A percentile compares a stretch with the other conserved stretches of the same genome.
Conservation (phyloP, 2,888 invertebrate genomes). For the Dioctria rufipes region DNA sequence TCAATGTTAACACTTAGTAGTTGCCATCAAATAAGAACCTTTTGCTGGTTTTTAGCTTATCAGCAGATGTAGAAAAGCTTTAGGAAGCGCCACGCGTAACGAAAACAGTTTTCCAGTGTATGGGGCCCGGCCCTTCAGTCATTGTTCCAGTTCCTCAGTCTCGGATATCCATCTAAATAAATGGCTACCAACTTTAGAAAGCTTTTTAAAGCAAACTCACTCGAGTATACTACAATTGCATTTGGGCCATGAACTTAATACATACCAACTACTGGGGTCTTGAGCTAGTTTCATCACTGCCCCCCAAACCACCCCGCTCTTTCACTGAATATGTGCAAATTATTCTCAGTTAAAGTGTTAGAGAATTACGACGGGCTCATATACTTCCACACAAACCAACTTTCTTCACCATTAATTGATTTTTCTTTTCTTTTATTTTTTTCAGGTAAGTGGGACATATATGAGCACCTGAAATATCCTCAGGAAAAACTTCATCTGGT, state of each 20-base stretch:
- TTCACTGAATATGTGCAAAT: neutral
- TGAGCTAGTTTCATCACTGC: neutral
- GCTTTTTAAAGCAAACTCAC: neutral
- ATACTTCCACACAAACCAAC: neutral
- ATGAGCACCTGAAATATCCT: neutral
- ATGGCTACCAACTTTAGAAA: neutral
- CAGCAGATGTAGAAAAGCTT: constrained; percentile 4
- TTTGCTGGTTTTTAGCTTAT: constrained; percentile 2
- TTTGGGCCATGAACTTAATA: constrained; percentile 10
- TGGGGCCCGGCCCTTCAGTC: too few species aligned
- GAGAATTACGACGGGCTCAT: neutral
- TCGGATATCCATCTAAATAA: neutral
- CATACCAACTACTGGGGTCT: neutral
- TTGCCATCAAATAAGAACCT: constrained; percentile 10
- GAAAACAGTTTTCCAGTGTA: too few species aligned
- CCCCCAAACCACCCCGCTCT: too few species aligned
- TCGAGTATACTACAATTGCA: neutral
- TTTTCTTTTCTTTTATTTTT: neutral
- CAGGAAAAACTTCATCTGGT: neutral
- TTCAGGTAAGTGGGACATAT: constrained; percentile 8
- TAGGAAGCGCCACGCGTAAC: neutral
- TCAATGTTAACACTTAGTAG: neutral
- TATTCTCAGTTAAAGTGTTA: neutral
- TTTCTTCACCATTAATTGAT: neutral
- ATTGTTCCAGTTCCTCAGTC: too few species aligned